Evolutionary conservation across 35 echinoderm and acorn worm genomes (phyloP).

Genomic region (Lytechinus variegatus): DNA sequence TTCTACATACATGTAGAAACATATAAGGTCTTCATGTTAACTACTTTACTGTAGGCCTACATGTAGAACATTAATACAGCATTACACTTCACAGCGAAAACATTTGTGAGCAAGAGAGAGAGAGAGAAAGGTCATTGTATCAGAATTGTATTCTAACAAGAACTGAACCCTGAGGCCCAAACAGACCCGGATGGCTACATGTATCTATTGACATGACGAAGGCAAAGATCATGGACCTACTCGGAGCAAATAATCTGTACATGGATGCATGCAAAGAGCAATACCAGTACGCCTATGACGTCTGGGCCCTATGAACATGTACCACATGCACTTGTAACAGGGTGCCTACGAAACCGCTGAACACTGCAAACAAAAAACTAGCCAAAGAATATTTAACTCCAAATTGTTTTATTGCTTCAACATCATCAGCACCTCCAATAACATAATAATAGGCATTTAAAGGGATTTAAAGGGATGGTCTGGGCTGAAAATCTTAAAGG

Average conservation of each 20-base stretch:
- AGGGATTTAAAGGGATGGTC: too few relatives aligned
- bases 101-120: neutral
- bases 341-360: too few relatives aligned
- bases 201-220: neutral
- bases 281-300: too few relatives aligned
- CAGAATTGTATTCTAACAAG: neutral
- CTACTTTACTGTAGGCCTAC: too few relatives aligned
- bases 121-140: neutral
- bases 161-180: neutral
- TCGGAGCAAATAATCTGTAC: neutral
- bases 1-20: neutral
- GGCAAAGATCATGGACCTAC: neutral
- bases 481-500: too few relatives aligned
- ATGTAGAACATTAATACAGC: too few relatives aligned
- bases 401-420: too few relatives aligned
- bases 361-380: too few relatives aligned
- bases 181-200: neutral
- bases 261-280: neutral
- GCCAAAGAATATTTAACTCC: too few relatives aligned
- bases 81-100: neutral
- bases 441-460: too few relatives aligned
- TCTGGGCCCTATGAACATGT: neutral
- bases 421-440: too few relatives aligned
- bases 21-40: neutral
- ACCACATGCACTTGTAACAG: neutral